Percentiles rank a stretch among this genome's conserved stretches.
phyloP scores from a whole-genome alignment of 2,113 vertebrate genomes.

The Protobothrops flavoviridis region DNA sequence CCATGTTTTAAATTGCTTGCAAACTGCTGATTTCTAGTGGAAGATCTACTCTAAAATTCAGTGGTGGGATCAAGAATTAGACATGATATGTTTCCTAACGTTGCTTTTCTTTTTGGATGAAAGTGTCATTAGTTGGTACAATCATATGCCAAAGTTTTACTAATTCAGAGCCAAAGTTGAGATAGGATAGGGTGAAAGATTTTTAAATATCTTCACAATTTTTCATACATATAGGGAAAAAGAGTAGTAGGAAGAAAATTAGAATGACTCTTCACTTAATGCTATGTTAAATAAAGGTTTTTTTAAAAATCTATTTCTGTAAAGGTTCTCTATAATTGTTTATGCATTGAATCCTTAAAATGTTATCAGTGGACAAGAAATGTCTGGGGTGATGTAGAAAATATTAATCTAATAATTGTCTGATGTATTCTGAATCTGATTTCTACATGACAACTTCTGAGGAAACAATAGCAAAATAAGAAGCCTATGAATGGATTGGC shows the following conservation, averaged over 20 bases:
- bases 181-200: not conserved
- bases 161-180: not conserved
- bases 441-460: not conserved
- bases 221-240: not conserved
- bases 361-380: not conserved
- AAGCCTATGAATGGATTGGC: too few species aligned
- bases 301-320: not conserved
- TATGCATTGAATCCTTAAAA: not conserved
- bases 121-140: not conserved
- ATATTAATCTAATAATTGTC: not conserved
- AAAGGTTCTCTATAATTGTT: not conserved
- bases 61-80: not conserved
- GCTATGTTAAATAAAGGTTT: not conserved
- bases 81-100: not conserved
- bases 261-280: not conserved
- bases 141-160: not conserved
- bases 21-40: not conserved
- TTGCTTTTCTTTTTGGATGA: too few species aligned
- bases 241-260: not conserved
- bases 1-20: not conserved
- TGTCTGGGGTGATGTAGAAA: not conserved
- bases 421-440: conserved; percentile 5
- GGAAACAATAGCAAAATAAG: too few species aligned
- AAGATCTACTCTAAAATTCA: not conserved
- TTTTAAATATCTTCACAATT: not conserved